Conservation (phyloP, 2,888 invertebrate species). For the Hololepta plana region DNA sequence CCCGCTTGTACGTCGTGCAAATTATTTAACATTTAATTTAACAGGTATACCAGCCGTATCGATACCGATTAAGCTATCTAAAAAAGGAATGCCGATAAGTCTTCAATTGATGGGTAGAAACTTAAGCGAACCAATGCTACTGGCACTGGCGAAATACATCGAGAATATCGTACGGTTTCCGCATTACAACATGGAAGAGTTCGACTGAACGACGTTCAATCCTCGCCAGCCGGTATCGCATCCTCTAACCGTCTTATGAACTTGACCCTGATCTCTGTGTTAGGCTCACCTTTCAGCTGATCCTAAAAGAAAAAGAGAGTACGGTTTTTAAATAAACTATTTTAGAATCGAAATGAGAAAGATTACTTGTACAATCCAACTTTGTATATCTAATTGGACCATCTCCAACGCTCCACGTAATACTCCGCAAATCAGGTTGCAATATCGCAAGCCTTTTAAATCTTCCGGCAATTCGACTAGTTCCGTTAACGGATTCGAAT, state of each 20-base stretch:
- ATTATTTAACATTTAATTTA: no score
- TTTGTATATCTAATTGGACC: conserved; percentile 92
- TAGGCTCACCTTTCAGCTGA: conserved; percentile 82
- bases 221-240: conserved; percentile 96
- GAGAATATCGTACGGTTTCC: conserved; percentile 55
- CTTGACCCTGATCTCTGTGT: conserved; percentile 87
- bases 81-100: conserved; percentile 59
- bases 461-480: conserved; percentile 90
- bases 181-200: conserved; percentile 7
- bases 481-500: conserved; percentile 90
- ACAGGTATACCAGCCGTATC: conserved; percentile 70
- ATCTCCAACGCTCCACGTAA: conserved; percentile 93
- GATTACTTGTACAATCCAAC: conserved; percentile 66
- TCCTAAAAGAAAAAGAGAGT: conserved; percentile 40
- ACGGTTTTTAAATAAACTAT: conserved; percentile 3
- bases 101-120: conserved; percentile 74
- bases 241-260: conserved; percentile 92
- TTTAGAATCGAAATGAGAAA: conserved; percentile 4
- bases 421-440: conserved; percentile 80
- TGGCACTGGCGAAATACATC: conserved; percentile 67
- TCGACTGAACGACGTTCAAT: conserved; percentile 33
- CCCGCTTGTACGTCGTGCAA: conserved; percentile 1
- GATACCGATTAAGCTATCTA: conserved; percentile 63
- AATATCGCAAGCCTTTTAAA: conserved; percentile 70
- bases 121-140: conserved; percentile 54